Percentiles rank a stretch among this genome's conserved stretches.
Conservation (phyloP, 2,797 vertebrate species). For the Zenarchopterus dispar region DNA sequence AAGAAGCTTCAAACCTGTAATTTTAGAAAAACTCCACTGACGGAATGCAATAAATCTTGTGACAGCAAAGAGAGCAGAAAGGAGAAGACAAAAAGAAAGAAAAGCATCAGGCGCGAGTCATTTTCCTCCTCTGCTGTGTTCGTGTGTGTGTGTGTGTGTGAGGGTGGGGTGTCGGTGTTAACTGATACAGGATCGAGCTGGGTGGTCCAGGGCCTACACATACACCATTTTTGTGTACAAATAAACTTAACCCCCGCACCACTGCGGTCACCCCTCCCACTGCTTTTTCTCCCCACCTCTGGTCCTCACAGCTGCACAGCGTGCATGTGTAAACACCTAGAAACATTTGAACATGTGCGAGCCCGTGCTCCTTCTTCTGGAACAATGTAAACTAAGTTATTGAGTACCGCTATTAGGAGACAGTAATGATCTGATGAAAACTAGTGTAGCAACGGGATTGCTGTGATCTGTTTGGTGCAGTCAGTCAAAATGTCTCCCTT, state of each 20-base stretch:
- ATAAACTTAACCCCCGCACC: conserved; percentile 83
- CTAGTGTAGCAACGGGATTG: conserved; percentile 23
- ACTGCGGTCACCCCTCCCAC: conserved; percentile 78
- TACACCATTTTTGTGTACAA: conserved; percentile 86
- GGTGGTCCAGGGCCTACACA: conserved; percentile 76
- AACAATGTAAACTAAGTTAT: conserved; percentile 30
- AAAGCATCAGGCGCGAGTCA: conserved; percentile 53
- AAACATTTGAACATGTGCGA: conserved; percentile 42
- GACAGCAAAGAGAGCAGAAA: conserved; percentile 65
- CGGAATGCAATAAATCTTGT: conserved; percentile 84
- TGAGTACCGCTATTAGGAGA: conserved; percentile 43
- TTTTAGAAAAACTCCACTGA: conserved; percentile 79
- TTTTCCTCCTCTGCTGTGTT: conserved; percentile 59
- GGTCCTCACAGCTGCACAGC: conserved; percentile 69
- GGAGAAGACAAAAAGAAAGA: conserved; percentile 36
- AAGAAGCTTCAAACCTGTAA: conserved; percentile 83
- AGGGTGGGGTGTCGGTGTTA: conserved; percentile 72
- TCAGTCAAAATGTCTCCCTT: conserved; percentile 1
- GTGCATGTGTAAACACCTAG: conserved; percentile 61
- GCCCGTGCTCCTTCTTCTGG: conserved; percentile 29
- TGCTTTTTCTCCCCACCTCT: conserved; percentile 60
- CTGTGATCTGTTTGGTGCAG: conserved; percentile 2
- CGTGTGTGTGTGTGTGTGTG: conserved; percentile 38
- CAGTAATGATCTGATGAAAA: conserved; percentile 39
- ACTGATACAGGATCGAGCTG: conserved; percentile 78